Evolutionary conservation across 2,888 invertebrate species (phyloP), one percentile per base, ranked within the genome.

Genomic region (Eupithecia subumbrata): DNA sequence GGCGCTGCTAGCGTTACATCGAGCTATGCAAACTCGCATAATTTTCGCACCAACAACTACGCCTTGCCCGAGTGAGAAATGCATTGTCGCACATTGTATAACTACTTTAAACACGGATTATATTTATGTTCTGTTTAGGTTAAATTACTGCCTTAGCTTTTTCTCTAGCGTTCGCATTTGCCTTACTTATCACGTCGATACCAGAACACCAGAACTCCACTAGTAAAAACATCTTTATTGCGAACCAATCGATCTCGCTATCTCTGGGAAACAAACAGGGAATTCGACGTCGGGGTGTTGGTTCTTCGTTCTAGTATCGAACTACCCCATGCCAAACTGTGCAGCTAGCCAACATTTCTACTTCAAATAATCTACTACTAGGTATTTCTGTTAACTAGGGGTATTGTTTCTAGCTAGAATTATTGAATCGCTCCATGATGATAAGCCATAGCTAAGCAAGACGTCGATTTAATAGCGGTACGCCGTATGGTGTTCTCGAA

Each of bases 1-100:
- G 72, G 78, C 78, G 76, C 81, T 76, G 82, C 79, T 81, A 79
- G 81, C 80, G 60, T 72, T 79, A 80, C 77, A 77, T 76, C 73
- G 76, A 80, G 81, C 80, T 83, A 85, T 82, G 82, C 83, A 84
- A 87, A 84, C 85, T 85, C 81, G 79, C 80, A 83, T 84, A 82
- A 85, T 85, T 86, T 84, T 83, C 77, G 67, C 80, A 79, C 78
- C 80, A 87, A 83, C 83, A 78, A 80, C 80, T 82, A 82, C 78
- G 74, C 79, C 80, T 83, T 82, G 80, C 80, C 71, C 78, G 79
- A 67, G 25, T 71, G 60, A 83, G 80, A 81, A 82, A 79, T 79
- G 81, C 79, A 81, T 82, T 82, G 81, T 77, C 71, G 37, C 68
- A 56, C n/a, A 37, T 1, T n/a, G 37, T 9, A 11, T 63, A 25